Evolutionary conservation across 2,888 invertebrate genomes (phyloP).

Genomic region (Cartodere bifasciata): DNA sequence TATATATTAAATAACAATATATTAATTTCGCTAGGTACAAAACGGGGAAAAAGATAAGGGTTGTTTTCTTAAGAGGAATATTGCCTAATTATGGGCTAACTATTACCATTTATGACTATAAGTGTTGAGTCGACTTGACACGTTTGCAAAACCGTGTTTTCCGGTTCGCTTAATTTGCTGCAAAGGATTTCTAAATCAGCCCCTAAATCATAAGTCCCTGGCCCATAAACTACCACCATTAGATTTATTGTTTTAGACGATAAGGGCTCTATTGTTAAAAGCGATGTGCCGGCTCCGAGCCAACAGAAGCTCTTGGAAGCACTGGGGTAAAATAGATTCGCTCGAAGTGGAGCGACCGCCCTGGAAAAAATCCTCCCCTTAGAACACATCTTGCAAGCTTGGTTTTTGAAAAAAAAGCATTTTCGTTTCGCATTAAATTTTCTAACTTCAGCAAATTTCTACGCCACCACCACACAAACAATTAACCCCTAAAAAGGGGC

Average conservation of each 20-base stretch:
- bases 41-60: too few species aligned
- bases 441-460: too few species aligned
- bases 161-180: slow-evolving; percentile 21
- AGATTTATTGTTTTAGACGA: slow-evolving; percentile 26
- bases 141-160: slow-evolving; percentile 25
- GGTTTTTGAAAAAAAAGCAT: too few species aligned
- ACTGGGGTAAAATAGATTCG: slow-evolving; percentile 23
- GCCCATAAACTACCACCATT: slow-evolving; percentile 45
- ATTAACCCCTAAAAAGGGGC: slow-evolving; percentile 2
- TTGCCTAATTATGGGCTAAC: too few species aligned
- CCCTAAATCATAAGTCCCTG: slow-evolving; percentile 57
- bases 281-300: slow-evolving; percentile 28
- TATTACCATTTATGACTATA: slow-evolving; percentile 23
- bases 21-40: too few species aligned
- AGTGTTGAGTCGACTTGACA: slow-evolving; percentile 29
- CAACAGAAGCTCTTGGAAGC: slow-evolving; percentile 31
- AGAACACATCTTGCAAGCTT: too few species aligned
- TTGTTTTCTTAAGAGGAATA: too few species aligned
- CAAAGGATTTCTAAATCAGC: slow-evolving; percentile 44
- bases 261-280: slow-evolving; percentile 26
- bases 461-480: too few species aligned
- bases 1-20: too few species aligned
- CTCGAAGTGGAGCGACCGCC: background rate
- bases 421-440: too few species aligned
- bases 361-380: too few species aligned